Conservation (phyloP, 2,113 vertebrate genomes). For the Nothoprocta pentlandii region DNA sequence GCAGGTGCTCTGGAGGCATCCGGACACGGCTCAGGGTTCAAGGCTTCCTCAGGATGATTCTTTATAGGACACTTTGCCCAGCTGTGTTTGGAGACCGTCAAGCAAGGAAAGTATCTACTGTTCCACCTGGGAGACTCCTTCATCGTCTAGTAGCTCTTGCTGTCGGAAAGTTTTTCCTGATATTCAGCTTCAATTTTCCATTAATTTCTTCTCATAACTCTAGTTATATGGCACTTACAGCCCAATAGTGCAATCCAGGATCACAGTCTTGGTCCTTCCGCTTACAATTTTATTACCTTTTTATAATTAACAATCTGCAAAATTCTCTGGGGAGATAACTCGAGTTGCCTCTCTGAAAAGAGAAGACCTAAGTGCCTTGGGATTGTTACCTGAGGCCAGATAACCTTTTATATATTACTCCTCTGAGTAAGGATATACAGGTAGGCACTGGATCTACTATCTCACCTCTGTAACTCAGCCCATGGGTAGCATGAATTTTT, state of each 20-base stretch:
- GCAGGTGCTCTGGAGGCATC: fast-evolving
- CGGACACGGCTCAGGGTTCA: background rate
- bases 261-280: background rate
- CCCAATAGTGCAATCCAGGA: background rate
- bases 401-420: background rate
- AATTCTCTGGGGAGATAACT: background rate
- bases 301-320: constrained; percentile 1
- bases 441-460: background rate
- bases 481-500: background rate
- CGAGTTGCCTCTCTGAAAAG: background rate
- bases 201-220: constrained; percentile 28
- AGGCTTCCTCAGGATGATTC: background rate
- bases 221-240: background rate
- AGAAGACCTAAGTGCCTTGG: background rate
- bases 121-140: background rate
- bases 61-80: background rate
- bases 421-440: background rate
- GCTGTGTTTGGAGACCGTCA: background rate
- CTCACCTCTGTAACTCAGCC: background rate
- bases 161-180: background rate
- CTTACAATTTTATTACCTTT: constrained; percentile 24
- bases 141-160: background rate
- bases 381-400: background rate
- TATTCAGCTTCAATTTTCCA: background rate
- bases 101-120: background rate